A percentile compares a stretch with the other conserved stretches of the same genome.
phyloP scores from a whole-genome alignment of 2,113 vertebrate genomes.

The Hemibagrus wyckioides region DNA sequence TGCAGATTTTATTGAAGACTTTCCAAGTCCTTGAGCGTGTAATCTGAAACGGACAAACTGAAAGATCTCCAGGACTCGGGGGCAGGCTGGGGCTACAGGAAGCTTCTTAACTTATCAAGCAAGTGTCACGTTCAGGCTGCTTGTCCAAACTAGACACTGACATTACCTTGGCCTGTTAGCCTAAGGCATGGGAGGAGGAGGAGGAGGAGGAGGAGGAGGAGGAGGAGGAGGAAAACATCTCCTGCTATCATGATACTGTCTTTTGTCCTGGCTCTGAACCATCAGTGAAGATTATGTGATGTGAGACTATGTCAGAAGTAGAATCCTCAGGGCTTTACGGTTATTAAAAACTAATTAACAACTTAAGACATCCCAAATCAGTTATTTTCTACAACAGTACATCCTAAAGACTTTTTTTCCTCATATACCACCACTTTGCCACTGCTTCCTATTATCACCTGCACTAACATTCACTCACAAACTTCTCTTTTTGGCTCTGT shows the following conservation, averaged over 20 bases:
- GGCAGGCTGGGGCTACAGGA: conserved; percentile 62
- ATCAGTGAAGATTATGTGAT: not conserved
- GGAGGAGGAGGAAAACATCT: not conserved
- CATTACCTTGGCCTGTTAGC: conserved; percentile 49
- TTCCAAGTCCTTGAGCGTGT: conserved; percentile 27
- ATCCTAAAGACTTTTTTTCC: not conserved
- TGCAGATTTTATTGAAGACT: conserved; percentile 29
- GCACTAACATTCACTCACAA: too few species aligned
- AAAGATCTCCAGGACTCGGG: conserved; percentile 53
- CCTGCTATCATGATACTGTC: not conserved
- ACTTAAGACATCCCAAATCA: not conserved
- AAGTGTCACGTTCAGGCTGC: conserved; percentile 78
- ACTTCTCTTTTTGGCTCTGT: too few species aligned
- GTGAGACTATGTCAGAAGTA: not conserved
- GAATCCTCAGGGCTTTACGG: not conserved
- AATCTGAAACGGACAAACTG: conserved; percentile 25
- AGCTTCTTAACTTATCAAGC: conserved; percentile 81
- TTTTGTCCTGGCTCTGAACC: conserved; percentile 26
- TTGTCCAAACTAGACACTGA: conserved; percentile 69
- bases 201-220: too few species aligned
- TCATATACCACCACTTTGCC: too few species aligned
- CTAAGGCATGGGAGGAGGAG: conserved; percentile 13
- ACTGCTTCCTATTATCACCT: too few species aligned
- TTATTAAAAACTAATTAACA: not conserved
- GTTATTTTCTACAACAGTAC: not conserved